Conservation (phyloP, 1,140 invertebrate species). For the Hetaerina americana region DNA sequence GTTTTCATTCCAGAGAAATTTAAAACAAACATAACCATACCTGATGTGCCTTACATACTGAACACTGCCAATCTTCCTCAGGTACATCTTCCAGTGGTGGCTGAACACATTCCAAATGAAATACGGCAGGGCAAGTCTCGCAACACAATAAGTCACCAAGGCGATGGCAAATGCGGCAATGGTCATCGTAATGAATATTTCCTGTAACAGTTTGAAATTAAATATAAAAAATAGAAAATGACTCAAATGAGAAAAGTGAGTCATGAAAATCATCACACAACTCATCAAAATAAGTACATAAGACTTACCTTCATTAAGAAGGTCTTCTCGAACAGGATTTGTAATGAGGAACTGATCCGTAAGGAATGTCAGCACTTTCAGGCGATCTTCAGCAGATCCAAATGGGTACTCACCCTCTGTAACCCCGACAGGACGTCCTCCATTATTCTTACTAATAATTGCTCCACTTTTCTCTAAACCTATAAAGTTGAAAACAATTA, state of each 20-base stretch:
- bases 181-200: conserved; percentile 87
- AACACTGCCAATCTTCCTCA: conserved; percentile 92
- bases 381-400: conserved; percentile 61
- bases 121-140: conserved; percentile 93
- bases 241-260: conserved; percentile 18
- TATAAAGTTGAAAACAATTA: too few relatives aligned
- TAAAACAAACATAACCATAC: too few relatives aligned
- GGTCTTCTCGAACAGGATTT: conserved; percentile 81
- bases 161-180: conserved; percentile 88
- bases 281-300: background rate
- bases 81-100: conserved; percentile 86
- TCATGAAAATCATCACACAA: too few relatives aligned
- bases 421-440: conserved; percentile 26
- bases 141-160: conserved; percentile 91
- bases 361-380: conserved; percentile 80
- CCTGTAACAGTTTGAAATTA: conserved; percentile 37
- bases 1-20: too few relatives aligned
- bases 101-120: conserved; percentile 90
- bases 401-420: conserved; percentile 91
- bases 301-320: conserved; percentile 78
- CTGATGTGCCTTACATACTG: conserved; percentile 80
- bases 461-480: conserved; percentile 37
- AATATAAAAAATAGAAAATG: conserved; percentile 15
- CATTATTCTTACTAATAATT: conserved; percentile 39
- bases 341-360: conserved; percentile 91